Evolutionary conservation across 1,140 invertebrate species (phyloP).

Genomic region (Alviniconcha marisindica): DNA sequence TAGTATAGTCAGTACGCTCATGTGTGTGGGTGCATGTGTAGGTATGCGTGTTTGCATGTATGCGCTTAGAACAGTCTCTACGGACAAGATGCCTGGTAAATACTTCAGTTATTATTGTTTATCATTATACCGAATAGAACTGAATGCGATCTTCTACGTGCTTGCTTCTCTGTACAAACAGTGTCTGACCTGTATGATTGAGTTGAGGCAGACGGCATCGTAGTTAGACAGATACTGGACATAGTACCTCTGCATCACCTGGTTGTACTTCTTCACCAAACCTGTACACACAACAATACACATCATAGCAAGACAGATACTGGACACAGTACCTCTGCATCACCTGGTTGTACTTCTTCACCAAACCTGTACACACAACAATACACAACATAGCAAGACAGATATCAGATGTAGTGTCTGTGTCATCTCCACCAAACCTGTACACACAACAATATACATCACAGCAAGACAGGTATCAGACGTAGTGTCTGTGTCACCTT

Average conservation of each 20-base stretch:
- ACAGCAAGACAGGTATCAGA: conserved; percentile 98
- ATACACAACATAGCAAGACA: neutral
- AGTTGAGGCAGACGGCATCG: conserved; percentile 94
- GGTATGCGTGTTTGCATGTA: too few species aligned
- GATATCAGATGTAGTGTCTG: too few species aligned
- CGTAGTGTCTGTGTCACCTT: too few species aligned
- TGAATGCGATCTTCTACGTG: too few species aligned
- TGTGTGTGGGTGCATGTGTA: too few species aligned
- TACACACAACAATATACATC: conserved; percentile 72
- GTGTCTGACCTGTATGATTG: conserved; percentile 88
- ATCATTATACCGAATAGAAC: neutral
- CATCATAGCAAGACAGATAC: conserved; percentile 95
- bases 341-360: too few species aligned
- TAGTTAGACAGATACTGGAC: conserved; percentile 97
- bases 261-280: conserved; percentile 94
- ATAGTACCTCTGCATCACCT: conserved; percentile 98
- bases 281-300: conserved; percentile 76
- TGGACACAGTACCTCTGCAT: conserved; percentile 85
- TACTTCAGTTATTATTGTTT: too few species aligned
- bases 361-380: too few species aligned
- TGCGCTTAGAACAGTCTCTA: too few species aligned
- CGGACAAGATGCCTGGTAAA: too few species aligned
- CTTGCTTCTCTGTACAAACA: too few species aligned
- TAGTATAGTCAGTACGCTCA: too few species aligned
- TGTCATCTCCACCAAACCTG: conserved; percentile 91